Base-by-base conservation (phyloP, 2,888 invertebrate genomes). In the Thymelicus sylvestris region DNA sequence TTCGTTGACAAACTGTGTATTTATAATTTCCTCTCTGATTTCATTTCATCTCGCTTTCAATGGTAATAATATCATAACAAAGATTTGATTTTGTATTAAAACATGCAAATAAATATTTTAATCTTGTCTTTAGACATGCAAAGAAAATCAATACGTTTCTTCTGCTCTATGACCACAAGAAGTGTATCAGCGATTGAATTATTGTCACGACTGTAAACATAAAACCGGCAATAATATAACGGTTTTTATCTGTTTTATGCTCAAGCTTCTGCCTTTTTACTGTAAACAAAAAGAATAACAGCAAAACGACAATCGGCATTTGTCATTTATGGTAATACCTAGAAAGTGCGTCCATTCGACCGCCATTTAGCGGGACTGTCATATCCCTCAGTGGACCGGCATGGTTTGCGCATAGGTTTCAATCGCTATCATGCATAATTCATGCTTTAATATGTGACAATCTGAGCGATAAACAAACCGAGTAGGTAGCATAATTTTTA, bases 361-460 rank as follows among this genome's bases (percentile, higher is more conserved):
- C 52, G 62, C 31, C 48, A 57, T 69, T 64, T 48, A 69, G 57
- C 48, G 47, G 55, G 47, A 24, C 31, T 15, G 12, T 12, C 63
- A 7, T 39, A 39, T 39, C 7, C 50, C 39, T 7, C 52, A 55
- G 39, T 39, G 39, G n/a, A 8, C 13, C 41, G 19, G 52, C 55
- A 57, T 57, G 68, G 63, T 69, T 59, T 63, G 57, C 62, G 57
- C 67, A 63, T 67, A 24, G 59, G 73, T 78, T 79, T 82, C 79
- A 81, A 83, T 82, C 77, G 71, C 61, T 15, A 71, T 75, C 61
- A 80, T 86, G 83, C 83, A 87, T 86, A 77, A 86, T 86, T 83
- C 82, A 86, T 83, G 68, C 74, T 66, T 71, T 74, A 24, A 39
- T 13, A 59, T 59, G 13, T 7, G 39, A 59, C 59, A 59, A 39